Base-by-base conservation (phyloP, 2,797 vertebrate species). In the Tinamus major region DNA sequence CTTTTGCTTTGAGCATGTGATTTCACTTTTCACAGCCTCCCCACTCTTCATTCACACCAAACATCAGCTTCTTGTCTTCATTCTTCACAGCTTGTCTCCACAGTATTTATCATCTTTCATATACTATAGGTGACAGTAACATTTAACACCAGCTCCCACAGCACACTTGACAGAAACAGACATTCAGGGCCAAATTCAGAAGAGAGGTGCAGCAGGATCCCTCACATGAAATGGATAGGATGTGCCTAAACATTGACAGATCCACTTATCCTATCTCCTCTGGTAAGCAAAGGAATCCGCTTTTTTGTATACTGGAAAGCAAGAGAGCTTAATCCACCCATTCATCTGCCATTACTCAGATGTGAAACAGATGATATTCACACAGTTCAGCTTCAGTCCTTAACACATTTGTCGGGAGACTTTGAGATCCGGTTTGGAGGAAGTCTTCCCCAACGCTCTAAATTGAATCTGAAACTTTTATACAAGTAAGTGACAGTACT, bases 51-150 rank as follows among this genome's bases (percentile, higher is more conserved):
- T 93, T 94, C 96, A 77, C 93, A 95, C 94, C 92, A 94, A 95
- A 93, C 92, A 93, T 95, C 93, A 96, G 93, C 92, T 95, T 95
- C 94, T 95, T 96, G 94, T 94, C 92, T 95, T 89, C 92, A 55
- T 94, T 94, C 77, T 91, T 95, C 93, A 79, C 95, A 92, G 89
- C 85, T 95, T 96, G 85, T 93, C 92, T 92, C 96, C 77, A 61
- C 92, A 93, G 74, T 82, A 91, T 94, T 95, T 94, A 95, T 95
- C 92, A 92, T 95, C 82, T 92, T 81, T 94, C 77, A 1, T 95
- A 56, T 84, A 88, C 91, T 93, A 58, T 90, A 95, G 91, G 92
- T 90, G 96, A 94, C 93, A 86, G 87, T 74, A 96, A 92, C 83
- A 91, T 95, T 94, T 94, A 94, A 88, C 95, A 94, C 87, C 67